phyloP scores from a whole-genome alignment of 2,888 invertebrate species.

The Temnothorax ravouxi region DNA sequence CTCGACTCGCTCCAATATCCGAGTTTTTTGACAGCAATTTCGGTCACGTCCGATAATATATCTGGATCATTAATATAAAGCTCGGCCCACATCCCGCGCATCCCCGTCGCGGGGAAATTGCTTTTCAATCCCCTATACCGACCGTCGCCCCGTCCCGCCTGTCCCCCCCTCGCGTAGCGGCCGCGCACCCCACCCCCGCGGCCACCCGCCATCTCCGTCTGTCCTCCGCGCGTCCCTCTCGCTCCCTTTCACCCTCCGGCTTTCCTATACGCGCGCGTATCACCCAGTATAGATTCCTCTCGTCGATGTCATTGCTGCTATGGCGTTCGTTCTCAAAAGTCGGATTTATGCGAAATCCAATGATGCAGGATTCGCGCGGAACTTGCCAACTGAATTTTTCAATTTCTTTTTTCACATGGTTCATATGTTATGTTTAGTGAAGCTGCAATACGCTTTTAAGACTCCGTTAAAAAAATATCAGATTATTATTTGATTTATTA shows the following conservation, averaged over 20 bases:
- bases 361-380: constrained; percentile 1
- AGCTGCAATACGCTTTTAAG: background rate
- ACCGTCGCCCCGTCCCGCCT: constrained; percentile 68
- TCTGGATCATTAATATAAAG: constrained; percentile 87
- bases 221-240: constrained; percentile 55
- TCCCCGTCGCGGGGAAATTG: constrained; percentile 85
- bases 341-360: constrained; percentile 48
- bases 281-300: constrained; percentile 56
- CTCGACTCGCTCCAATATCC: constrained; percentile 86
- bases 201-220: constrained; percentile 64
- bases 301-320: constrained; percentile 44
- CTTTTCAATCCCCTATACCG: constrained; percentile 86
- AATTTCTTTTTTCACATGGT: background rate
- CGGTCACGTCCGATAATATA: constrained; percentile 87
- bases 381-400: constrained; percentile 15
- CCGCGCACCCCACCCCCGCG: constrained; percentile 60
- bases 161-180: constrained; percentile 58
- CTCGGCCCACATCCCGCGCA: constrained; percentile 82
- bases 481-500: constrained; percentile 12
- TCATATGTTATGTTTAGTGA: background rate
- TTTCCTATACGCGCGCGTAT: constrained; percentile 44
- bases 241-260: constrained; percentile 37
- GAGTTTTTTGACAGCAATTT: constrained; percentile 87
- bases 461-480: background rate
- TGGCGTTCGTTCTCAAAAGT: constrained; percentile 41